Conservation (phyloP, 2,888 invertebrate genomes). For the Himalopsyche tibetana region DNA sequence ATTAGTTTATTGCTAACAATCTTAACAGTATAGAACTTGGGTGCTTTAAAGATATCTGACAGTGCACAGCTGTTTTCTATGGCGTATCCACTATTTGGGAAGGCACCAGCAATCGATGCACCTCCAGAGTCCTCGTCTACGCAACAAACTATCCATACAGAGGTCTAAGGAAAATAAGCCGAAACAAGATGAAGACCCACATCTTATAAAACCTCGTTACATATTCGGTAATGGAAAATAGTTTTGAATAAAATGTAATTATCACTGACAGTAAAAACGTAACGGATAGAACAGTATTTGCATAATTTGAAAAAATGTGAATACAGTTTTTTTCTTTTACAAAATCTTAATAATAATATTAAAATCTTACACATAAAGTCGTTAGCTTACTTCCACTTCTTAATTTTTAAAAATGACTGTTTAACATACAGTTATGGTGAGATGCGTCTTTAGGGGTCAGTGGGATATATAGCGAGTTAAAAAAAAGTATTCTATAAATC, state of each 20-base stretch:
- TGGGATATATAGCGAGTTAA: too few species aligned
- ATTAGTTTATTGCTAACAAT: too few species aligned
- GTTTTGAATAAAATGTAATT: too few species aligned
- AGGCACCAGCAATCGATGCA: slow-evolving; percentile 57
- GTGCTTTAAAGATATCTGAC: slow-evolving; percentile 63
- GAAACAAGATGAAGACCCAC: background rate
- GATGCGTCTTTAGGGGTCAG: too few species aligned
- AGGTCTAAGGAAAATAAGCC: slow-evolving; percentile 54
- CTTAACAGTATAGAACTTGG: background rate
- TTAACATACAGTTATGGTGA: too few species aligned
- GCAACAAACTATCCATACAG: slow-evolving; percentile 62
- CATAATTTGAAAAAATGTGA: slow-evolving; percentile 12
- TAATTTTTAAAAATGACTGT: too few species aligned
- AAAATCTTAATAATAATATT: too few species aligned
- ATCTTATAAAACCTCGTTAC: too few species aligned
- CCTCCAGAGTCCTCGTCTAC: slow-evolving; percentile 54
- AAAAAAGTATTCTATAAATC: too few species aligned
- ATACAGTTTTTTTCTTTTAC: background rate
- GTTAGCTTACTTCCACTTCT: too few species aligned
- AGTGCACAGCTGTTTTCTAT: slow-evolving; percentile 65
- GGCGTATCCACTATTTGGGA: slow-evolving; percentile 64
- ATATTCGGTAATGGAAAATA: slow-evolving; percentile 32
- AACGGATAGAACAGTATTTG: slow-evolving; percentile 3
- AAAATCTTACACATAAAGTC: too few species aligned
- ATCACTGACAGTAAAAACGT: background rate